Evolutionary conservation across 2,888 invertebrate genomes (phyloP).

Genomic region (Eupsilia transversa): DNA sequence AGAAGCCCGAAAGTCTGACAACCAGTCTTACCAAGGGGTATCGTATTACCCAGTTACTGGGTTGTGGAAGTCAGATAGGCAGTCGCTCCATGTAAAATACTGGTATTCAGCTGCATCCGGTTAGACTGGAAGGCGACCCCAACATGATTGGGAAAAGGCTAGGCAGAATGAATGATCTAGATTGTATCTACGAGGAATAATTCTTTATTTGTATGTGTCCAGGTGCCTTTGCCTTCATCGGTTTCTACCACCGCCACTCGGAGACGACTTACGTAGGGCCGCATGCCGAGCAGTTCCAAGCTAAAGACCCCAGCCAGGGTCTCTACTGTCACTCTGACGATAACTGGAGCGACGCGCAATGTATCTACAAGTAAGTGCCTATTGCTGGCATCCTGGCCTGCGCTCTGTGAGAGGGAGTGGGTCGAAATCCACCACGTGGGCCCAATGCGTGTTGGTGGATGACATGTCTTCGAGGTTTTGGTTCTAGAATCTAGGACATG

Average conservation of each 20-base stretch:
- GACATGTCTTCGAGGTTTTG: not conserved
- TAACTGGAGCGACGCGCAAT: constrained; percentile 87
- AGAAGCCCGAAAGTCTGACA: too few relatives aligned
- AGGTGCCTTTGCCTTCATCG: constrained; percentile 87
- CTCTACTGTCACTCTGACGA: constrained; percentile 87
- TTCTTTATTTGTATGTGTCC: not conserved
- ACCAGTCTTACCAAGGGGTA: too few relatives aligned
- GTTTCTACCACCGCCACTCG: constrained; percentile 87
- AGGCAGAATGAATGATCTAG: too few relatives aligned
- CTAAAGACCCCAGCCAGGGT: constrained; percentile 86
- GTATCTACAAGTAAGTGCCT: constrained; percentile 83
- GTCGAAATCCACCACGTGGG: not conserved
- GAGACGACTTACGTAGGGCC: constrained; percentile 87
- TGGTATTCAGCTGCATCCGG: too few relatives aligned
- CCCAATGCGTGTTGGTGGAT: not conserved
- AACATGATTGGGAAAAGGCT: too few relatives aligned
- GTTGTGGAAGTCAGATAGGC: too few relatives aligned
- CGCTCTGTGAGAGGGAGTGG: not conserved
- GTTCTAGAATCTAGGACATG: not conserved
- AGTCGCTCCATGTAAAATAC: too few relatives aligned
- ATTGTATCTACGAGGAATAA: too few relatives aligned
- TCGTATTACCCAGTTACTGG: too few relatives aligned
- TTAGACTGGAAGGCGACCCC: too few relatives aligned
- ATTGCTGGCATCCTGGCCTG: not conserved
- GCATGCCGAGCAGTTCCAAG: constrained; percentile 86